A percentile compares a stretch with the other conserved stretches of the same genome.
These are phyloP conservation scores for Agonum fuliginosum DNA, from an alignment of 2,888 invertebrate genomes.

Conservation along the genomic window DNA sequence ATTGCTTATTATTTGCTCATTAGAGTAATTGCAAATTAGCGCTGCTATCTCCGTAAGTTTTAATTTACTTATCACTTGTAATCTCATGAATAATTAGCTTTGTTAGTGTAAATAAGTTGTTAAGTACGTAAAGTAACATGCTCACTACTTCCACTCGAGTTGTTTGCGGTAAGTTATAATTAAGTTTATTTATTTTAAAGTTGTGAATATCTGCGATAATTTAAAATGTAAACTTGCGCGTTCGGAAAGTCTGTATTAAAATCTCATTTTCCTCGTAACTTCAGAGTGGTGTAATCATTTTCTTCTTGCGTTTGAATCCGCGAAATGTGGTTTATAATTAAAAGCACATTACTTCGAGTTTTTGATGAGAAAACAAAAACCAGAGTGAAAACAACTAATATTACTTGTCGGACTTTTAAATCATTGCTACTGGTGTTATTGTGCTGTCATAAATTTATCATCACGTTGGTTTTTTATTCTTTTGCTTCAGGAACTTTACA, in stretches of 20 bases:
- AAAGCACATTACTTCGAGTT: slow-evolving; percentile 36
- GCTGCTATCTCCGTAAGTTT: too few relatives aligned
- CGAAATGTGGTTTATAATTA: slow-evolving; percentile 38
- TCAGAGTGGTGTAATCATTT: slow-evolving; percentile 5
- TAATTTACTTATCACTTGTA: slow-evolving; percentile 25
- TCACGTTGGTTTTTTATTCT: background rate
- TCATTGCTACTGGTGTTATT: slow-evolving; percentile 8
- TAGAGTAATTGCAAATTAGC: too few relatives aligned
- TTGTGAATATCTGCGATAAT: slow-evolving; percentile 37
- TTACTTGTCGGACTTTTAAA: slow-evolving; percentile 22
- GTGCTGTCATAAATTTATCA: slow-evolving; percentile 13
- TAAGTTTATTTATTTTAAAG: slow-evolving; percentile 47
- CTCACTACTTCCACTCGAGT: background rate
- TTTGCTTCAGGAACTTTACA: background rate
- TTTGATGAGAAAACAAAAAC: slow-evolving; percentile 39
- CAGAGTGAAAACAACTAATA: slow-evolving; percentile 11
- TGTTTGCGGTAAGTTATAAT: slow-evolving; percentile 28
- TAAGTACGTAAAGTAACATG: slow-evolving; percentile 8
- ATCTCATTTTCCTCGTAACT: slow-evolving; percentile 35
- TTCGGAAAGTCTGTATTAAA: slow-evolving; percentile 29
- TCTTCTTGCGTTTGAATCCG: slow-evolving; percentile 36
- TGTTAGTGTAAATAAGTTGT: slow-evolving; percentile 21
- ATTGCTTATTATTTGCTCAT: too few relatives aligned
- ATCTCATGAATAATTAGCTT: slow-evolving; percentile 20
- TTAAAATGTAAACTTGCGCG: slow-evolving; percentile 25